Conservation (phyloP, 2,113 vertebrate species). For the Menura novaehollandiae region DNA sequence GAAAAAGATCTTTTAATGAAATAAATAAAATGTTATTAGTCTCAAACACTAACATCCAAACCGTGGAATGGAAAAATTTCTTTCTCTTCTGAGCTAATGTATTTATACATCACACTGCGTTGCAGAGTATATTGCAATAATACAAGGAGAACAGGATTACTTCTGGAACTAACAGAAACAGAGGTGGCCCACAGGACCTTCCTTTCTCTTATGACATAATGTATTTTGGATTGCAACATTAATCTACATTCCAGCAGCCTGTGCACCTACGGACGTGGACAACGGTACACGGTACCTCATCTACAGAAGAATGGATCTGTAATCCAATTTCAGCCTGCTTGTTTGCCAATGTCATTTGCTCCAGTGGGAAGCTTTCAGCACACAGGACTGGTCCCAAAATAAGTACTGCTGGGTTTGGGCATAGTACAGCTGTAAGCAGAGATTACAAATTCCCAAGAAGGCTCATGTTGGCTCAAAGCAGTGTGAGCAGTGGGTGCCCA, state of each 20-base stretch:
- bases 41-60: background rate
- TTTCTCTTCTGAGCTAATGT: background rate
- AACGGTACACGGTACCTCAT: rapidly evolving
- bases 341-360: background rate
- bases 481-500: background rate
- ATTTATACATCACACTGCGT: background rate
- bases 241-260: background rate
- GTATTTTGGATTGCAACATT: background rate
- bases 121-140: background rate
- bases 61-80: background rate
- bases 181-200: background rate
- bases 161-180: background rate
- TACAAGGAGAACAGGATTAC: background rate
- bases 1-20: background rate
- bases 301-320: background rate
- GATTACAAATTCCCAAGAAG: background rate
- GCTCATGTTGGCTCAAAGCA: background rate
- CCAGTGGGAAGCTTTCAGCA: background rate
- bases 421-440: background rate
- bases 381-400: background rate
- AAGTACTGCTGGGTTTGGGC: background rate
- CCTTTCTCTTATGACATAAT: background rate
- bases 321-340: background rate
- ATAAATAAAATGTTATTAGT: background rate
- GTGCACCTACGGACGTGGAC: background rate